Evolutionary conservation across 2,888 invertebrate genomes (phyloP), one percentile per base, ranked within the genome.

Genomic region (Agrochola litura): DNA sequence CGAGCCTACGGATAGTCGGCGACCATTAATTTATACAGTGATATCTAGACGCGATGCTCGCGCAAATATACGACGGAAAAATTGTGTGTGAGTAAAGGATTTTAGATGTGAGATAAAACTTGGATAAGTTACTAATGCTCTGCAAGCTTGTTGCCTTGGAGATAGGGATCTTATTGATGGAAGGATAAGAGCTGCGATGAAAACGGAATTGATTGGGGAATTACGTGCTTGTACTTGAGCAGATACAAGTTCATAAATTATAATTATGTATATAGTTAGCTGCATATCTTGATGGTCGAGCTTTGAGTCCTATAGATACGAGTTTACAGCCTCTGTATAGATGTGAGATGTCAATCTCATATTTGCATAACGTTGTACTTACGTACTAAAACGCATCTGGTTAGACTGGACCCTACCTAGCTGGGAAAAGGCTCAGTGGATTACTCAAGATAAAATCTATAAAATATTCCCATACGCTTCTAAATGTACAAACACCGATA

Each of bases 1-100:
- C 74, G 70, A 60, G 73, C 72, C 83, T 77, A 75, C 58, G 68
- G 84, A 79, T 69, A 76, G 66, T 70, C 73, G 73, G 56, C 73
- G 66, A 52, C 66, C 82, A 75, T 86, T 87, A 73, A 87, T 87
- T 76, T 85, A 86, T 83, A 76, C 83, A 73, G 69, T 71, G 84
- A 83, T 83, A 84, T 81, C 83, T 81, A 75, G 73, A 65, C 78
- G 68, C 81, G 81, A 81, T 81, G 78, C 79, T 75, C 63, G 63
- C 68, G 84, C 84, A 61, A 84, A 84, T 84, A 74, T 84, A 82
- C 84, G 68, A 78, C n/a, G 67, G 70, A 84, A 84, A 84, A 84
- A 84, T 72, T 82, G 41, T 79, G 68, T 79, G 81, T 30, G 30
- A 30, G 30, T 75, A 63, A 72, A 70, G 76, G 73, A 79, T 84